These are phyloP conservation scores for Drosophila arizonae DNA, from an alignment of 1,140 invertebrate species.

Conservation along the genomic window DNA sequence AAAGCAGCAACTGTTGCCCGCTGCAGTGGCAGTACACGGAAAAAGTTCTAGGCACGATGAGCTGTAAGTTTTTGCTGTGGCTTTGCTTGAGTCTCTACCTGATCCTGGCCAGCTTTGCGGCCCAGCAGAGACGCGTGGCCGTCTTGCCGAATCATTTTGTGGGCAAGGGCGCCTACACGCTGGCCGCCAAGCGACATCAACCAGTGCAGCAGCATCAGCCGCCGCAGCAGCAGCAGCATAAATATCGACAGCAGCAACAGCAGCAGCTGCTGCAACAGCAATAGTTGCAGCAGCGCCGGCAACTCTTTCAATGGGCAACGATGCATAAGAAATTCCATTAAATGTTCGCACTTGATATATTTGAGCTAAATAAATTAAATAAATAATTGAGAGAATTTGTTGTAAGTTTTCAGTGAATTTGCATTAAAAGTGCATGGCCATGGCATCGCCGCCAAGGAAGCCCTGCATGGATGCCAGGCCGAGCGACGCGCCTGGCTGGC, in stretches of 20 bases:
- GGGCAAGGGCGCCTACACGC: slow-evolving; percentile 54
- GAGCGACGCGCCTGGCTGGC: too few relatives aligned
- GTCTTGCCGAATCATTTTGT: slow-evolving; percentile 19
- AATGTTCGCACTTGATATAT: slow-evolving; percentile 42
- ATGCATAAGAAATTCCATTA: slow-evolving; percentile 41
- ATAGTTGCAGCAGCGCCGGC: slow-evolving; percentile 17
- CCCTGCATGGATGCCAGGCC: slow-evolving; percentile 9
- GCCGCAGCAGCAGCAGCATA: slow-evolving; percentile 1
- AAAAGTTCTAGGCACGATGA: slow-evolving; percentile 60
- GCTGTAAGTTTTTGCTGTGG: slow-evolving; percentile 30
- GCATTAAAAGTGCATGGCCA: slow-evolving; percentile 9
- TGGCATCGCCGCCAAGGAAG: slow-evolving; percentile 10
- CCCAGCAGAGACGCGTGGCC: slow-evolving; percentile 10
- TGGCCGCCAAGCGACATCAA: slow-evolving; percentile 34
- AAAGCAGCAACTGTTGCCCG: slow-evolving; percentile 37
- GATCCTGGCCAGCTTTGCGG: not conserved
- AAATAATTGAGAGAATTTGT: slow-evolving; percentile 48
- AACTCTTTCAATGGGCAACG: slow-evolving; percentile 42
- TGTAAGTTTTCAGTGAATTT: not conserved
- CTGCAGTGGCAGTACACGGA: slow-evolving; percentile 30
- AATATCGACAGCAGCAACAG: slow-evolving; percentile 8
- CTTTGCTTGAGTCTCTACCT: slow-evolving; percentile 10
- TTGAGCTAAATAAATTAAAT: slow-evolving; percentile 72
- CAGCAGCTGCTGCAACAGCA: slow-evolving; percentile 3
- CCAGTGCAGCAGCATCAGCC: not conserved